Conservation (phyloP, 1,140 invertebrate species). For the Acromyrmex echinatior region DNA sequence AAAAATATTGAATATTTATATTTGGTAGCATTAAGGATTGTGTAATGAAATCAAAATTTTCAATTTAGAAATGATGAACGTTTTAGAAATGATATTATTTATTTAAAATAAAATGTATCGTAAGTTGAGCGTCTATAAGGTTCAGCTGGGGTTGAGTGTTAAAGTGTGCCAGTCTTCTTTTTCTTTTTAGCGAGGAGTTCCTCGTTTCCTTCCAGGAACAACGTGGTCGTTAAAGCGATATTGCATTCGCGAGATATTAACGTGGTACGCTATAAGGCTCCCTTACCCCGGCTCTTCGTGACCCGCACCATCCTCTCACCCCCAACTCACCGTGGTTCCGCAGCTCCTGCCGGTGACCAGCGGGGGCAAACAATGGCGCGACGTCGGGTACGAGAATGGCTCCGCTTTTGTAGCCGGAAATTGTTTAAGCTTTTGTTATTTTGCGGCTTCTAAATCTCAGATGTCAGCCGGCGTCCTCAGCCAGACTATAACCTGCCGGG, state of each 20-base stretch:
- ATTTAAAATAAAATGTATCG: constrained; percentile 4
- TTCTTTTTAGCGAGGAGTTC: constrained; percentile 51
- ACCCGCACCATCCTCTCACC: constrained; percentile 23
- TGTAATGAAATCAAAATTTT: neutral
- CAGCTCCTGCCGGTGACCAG: constrained; percentile 46
- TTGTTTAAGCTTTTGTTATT: constrained; percentile 83
- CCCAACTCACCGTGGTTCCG: constrained; percentile 22
- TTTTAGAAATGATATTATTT: neutral
- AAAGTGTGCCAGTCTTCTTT: constrained; percentile 50
- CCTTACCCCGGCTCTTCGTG: constrained; percentile 43
- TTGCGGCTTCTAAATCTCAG: constrained; percentile 83
- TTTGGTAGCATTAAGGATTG: neutral
- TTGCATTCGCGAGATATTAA: constrained; percentile 79
- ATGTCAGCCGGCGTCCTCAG: constrained; percentile 71
- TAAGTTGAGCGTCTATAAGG: neutral
- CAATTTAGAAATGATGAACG: neutral
- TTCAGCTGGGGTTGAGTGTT: constrained; percentile 16
- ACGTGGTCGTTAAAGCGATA: constrained; percentile 79
- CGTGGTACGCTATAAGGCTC: constrained; percentile 50
- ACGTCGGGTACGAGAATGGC: constrained; percentile 71
- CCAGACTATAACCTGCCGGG: neutral
- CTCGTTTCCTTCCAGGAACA: constrained; percentile 54
- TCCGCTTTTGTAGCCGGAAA: constrained; percentile 79
- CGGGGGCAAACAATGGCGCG: constrained; percentile 76
- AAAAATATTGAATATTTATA: neutral